Evolutionary conservation across 2,888 invertebrate genomes (phyloP).

Genomic region (Zele albiditarsus): DNA sequence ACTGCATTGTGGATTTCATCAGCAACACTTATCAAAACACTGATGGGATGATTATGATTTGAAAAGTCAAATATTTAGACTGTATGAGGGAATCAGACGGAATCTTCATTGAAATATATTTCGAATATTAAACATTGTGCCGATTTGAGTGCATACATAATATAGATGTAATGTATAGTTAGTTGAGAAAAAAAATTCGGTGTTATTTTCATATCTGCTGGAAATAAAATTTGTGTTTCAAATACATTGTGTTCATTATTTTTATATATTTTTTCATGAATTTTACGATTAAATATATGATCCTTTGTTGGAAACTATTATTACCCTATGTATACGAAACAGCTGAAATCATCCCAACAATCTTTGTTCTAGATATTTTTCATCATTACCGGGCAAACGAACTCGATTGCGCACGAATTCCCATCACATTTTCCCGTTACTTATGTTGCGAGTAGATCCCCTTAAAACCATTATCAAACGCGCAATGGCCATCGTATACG

Average conservation of each 20-base stretch:
- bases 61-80: no score
- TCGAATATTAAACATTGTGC: no score
- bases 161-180: no score
- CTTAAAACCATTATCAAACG: slow-evolving; percentile 33
- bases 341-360: not conserved
- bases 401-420: slow-evolving; percentile 41
- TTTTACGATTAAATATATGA: no score
- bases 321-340: not conserved
- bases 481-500: slow-evolving; percentile 32
- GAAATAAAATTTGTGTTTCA: no score
- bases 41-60: no score
- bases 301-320: not conserved
- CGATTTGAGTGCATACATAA: not conserved
- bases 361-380: not conserved
- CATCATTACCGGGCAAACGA: slow-evolving; percentile 52
- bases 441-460: not conserved
- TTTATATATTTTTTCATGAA: no score
- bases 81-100: no score
- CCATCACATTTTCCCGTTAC: slow-evolving; percentile 19
- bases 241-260: no score
- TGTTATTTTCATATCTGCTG: no score
- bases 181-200: no score
- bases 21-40: not conserved
- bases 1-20: not conserved
- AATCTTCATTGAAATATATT: no score